phyloP scores from a whole-genome alignment of 1,140 invertebrate genomes.

The Zaprionus gabonicus region DNA sequence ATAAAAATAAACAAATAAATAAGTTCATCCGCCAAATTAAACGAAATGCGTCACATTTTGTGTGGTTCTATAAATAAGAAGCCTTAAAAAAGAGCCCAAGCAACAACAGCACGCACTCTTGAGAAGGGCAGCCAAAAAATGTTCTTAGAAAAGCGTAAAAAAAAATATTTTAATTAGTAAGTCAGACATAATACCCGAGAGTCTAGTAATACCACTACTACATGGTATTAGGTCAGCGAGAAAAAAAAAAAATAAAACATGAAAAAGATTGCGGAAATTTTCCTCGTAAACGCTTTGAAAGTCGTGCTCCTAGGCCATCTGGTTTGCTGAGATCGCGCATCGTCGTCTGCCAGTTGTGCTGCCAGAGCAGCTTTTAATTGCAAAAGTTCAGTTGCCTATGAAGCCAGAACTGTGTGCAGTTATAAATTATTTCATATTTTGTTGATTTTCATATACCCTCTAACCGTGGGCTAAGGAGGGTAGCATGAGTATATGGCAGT shows the following conservation, averaged over 20 bases:
- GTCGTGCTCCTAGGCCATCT: conserved; percentile 41
- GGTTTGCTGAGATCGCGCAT: conserved; percentile 31
- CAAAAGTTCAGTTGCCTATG: conserved; percentile 57
- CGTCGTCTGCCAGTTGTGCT: conserved; percentile 5
- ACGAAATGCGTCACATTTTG: conserved; percentile 66
- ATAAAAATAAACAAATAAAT: conserved; percentile 53
- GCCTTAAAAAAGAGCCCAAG: conserved; percentile 41
- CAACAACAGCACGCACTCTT: conserved; percentile 17
- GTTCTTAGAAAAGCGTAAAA: conserved; percentile 59
- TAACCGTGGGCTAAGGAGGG: neutral
- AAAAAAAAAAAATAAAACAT: neutral
- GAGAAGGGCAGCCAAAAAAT: conserved; percentile 54
- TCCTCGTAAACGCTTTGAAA: conserved; percentile 26
- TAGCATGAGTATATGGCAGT: neutral
- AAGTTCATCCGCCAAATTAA: conserved; percentile 51
- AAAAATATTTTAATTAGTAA: conserved; percentile 58
- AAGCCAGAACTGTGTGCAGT: conserved; percentile 38
- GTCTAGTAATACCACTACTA: neutral
- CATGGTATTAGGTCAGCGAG: conserved; percentile 26
- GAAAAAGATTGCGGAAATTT: conserved; percentile 45
- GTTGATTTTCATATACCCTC: conserved; percentile 23
- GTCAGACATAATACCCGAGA: conserved; percentile 9
- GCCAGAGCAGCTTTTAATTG: conserved; percentile 53
- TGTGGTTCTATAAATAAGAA: conserved; percentile 55
- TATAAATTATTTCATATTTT: conserved; percentile 52